Evolutionary conservation across 2,113 vertebrate species (phyloP), one percentile per base, ranked within the genome.

Genomic region (Microcebus griseorufus): DNA sequence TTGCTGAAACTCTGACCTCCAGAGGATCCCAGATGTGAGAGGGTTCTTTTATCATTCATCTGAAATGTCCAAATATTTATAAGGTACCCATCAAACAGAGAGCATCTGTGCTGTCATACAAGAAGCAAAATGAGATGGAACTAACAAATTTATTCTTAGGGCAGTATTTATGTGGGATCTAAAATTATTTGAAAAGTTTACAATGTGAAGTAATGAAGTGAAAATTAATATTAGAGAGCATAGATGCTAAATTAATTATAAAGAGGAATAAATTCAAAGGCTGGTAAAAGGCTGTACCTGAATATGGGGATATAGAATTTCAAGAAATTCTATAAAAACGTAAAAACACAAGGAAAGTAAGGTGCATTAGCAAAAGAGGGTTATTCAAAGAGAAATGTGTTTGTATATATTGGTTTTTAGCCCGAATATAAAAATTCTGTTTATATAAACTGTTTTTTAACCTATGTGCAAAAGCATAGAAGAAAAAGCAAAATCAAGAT

Each of bases 1-100:
- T 90, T 69, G 64, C 60, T 78, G 58, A 96, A 87, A 88, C 45
- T 84, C 48, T 1, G 42, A 76, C 91, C 58, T 94, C n/a, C 78
- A 48, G 12, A 96, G 88, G 65, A 85, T 67, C 73, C n/a, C 65
- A 96, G 72, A 90, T 95, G 65, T 90, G 51, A 92, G n/a, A 80
- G 22, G 12, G 32, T 32, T 81, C 62, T 67, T 94, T 67, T 62
- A 48, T 70, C 42, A 78, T 51, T 95, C 53, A 16, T 80, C 22
- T 75, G 11, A 95, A 81, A 53, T 75, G 87, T 32, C 81, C 64
- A 87, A 53, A 32, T 94, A 75, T 58, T 72, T 86, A 88, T 42
- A 84, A 62, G 89, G 51, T 55, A 42, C 18, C 29, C 60, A 92
- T 18, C 64, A 92, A 92, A 22, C 34, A 89, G 55, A 96, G 23